Percentiles rank a stretch among this genome's conserved stretches.
Evolutionary conservation across 2,888 invertebrate species (phyloP).

Genomic region (Onthophagus sagittarius): DNA sequence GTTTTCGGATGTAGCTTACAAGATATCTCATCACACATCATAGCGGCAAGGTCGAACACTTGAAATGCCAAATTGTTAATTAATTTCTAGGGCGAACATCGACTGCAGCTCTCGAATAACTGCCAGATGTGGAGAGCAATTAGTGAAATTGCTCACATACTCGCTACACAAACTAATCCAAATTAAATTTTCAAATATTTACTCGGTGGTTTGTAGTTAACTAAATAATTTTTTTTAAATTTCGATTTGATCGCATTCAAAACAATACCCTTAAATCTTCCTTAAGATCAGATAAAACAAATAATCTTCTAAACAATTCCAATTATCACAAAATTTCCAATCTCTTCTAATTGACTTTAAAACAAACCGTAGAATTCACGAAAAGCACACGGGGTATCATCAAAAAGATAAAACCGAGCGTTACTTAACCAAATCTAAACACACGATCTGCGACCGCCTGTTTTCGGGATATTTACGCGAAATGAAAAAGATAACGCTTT

Average conservation of each 20-base stretch:
- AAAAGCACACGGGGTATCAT: background rate
- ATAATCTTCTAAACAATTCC: background rate
- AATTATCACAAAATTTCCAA: background rate
- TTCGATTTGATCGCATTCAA: too few relatives aligned
- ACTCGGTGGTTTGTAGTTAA: background rate
- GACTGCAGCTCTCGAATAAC: background rate
- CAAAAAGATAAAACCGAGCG: background rate
- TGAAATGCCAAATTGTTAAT: background rate
- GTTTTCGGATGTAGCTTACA: background rate
- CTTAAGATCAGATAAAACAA: background rate
- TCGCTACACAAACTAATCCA: background rate
- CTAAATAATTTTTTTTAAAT: too few relatives aligned
- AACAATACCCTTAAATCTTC: too few relatives aligned
- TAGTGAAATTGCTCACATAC: background rate
- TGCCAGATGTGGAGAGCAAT: background rate
- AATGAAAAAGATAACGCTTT: background rate
- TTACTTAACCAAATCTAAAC: background rate
- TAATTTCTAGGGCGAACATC: background rate
- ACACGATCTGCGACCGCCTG: background rate
- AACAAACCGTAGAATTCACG: background rate
- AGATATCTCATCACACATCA: background rate
- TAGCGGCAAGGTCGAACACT: background rate
- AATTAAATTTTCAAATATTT: background rate
- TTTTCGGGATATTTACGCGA: background rate
- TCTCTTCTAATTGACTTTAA: background rate